Evolutionary conservation across 2,113 vertebrate genomes (phyloP).

Genomic region (Dendropsophus ebraccatus): DNA sequence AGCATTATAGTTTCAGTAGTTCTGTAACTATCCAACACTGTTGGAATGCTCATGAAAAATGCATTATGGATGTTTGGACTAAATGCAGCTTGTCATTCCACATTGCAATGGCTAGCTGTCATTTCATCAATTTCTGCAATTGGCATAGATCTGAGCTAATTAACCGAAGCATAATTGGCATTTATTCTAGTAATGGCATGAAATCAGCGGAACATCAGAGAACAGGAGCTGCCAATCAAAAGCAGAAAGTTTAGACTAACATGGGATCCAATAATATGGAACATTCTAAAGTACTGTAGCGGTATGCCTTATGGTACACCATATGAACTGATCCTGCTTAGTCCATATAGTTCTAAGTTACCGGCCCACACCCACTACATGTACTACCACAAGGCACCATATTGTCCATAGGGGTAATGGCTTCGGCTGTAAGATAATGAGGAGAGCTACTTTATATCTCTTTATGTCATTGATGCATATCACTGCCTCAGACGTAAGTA

Average conservation of each 20-base stretch:
- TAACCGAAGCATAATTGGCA: neutral
- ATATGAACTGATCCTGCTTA: neutral
- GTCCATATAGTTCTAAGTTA: neutral
- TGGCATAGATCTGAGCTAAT: slow-evolving; percentile 20
- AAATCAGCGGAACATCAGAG: slow-evolving; percentile 24
- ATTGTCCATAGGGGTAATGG: neutral
- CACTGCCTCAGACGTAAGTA: no score
- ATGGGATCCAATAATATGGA: neutral
- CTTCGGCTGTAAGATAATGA: neutral
- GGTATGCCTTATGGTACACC: neutral
- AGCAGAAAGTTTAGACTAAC: neutral
- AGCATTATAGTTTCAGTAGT: slow-evolving; percentile 18
- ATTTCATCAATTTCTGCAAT: slow-evolving; percentile 17
- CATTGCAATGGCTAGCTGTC: neutral
- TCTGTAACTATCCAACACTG: slow-evolving; percentile 2
- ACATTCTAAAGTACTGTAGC: neutral
- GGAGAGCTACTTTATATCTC: no score
- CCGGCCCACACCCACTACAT: neutral
- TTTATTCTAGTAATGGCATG: slow-evolving; percentile 30
- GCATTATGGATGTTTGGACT: neutral
- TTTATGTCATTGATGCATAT: no score
- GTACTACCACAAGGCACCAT: neutral
- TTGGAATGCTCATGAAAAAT: slow-evolving; percentile 3
- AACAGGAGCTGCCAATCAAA: slow-evolving; percentile 32
- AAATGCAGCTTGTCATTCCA: neutral